Conservation (phyloP, 2,113 vertebrate genomes). For the Hylia prasina region DNA sequence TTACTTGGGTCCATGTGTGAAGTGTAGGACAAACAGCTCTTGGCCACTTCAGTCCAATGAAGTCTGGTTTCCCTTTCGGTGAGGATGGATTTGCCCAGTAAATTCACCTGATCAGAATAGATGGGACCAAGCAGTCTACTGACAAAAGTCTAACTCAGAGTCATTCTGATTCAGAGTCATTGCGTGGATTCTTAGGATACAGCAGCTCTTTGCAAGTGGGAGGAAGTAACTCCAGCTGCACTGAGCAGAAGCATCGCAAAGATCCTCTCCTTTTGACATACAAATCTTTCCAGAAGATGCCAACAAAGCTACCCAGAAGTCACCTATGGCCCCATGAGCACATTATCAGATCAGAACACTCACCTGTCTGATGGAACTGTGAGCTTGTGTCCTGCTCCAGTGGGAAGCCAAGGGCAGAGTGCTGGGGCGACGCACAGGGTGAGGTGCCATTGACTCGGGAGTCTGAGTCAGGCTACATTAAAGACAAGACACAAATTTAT, state of each 20-base stretch:
- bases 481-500: neutral
- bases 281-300: neutral
- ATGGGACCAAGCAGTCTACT: neutral
- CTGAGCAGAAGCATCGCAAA: neutral
- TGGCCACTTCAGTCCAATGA: neutral
- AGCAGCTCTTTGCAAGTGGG: rapidly evolving
- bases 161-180: neutral
- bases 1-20: neutral
- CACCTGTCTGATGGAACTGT: conserved; percentile 84
- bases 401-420: conserved; percentile 58
- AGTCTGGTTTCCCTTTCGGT: neutral
- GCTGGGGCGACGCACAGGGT: conserved; percentile 74
- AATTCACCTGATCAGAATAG: neutral
- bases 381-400: conserved; percentile 75
- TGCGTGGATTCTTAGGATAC: neutral
- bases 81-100: neutral
- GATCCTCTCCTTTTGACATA: neutral
- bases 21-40: neutral
- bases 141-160: neutral
- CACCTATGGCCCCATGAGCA: neutral
- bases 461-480: conserved; percentile 84
- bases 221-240: neutral
- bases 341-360: neutral
- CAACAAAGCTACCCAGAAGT: neutral
- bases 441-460: conserved; percentile 84